Evolutionary conservation across 2,888 invertebrate genomes (phyloP).

Genomic region (Bimastos eiseni): DNA sequence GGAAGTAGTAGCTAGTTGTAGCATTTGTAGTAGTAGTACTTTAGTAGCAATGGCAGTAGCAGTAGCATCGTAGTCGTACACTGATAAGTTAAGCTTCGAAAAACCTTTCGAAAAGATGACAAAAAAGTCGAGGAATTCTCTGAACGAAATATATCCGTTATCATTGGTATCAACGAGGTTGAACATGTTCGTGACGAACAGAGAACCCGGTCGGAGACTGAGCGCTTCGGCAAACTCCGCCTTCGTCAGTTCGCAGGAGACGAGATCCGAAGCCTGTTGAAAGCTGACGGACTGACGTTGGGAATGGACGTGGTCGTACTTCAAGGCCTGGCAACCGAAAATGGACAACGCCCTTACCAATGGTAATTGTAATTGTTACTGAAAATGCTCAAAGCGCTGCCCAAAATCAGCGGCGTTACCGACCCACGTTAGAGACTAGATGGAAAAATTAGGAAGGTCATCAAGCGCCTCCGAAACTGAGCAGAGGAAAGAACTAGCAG

Average conservation of each 20-base stretch:
- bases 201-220: slow-evolving; percentile 66
- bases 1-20: no score
- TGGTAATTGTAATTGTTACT: no score
- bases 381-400: no score
- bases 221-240: slow-evolving; percentile 70
- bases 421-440: no score
- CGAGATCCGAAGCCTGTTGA: slow-evolving; percentile 62
- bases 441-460: no score
- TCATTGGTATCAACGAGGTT: slow-evolving; percentile 67
- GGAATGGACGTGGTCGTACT: slow-evolving; percentile 28
- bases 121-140: slow-evolving; percentile 69
- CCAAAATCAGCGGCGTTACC: no score
- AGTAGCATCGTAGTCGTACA: no score
- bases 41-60: no score
- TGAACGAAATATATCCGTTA: slow-evolving; percentile 70
- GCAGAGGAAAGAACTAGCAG: no score
- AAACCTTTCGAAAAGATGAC: slow-evolving; percentile 68
- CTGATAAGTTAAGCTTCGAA: background rate
- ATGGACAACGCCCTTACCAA: no score
- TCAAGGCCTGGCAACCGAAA: background rate
- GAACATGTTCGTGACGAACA: slow-evolving; percentile 69
- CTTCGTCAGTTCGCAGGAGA: slow-evolving; percentile 66
- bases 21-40: no score
- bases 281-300: background rate
- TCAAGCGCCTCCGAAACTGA: no score